Base-by-base conservation (phyloP, 2,113 vertebrate genomes). In the Tor tambroides region DNA sequence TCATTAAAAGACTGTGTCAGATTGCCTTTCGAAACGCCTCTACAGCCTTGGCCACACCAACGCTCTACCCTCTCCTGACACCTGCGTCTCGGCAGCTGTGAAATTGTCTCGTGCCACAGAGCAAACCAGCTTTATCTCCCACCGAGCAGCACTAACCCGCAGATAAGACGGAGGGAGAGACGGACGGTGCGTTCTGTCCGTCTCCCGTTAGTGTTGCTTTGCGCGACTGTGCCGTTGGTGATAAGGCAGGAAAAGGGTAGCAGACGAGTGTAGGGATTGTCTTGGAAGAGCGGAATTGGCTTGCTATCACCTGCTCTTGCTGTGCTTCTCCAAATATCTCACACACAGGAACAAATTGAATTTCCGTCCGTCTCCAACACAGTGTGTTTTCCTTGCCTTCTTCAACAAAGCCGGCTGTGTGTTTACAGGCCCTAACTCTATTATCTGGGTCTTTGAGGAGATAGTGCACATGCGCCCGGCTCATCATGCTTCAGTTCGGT, bases 121-220 rank as follows among this genome's bases (percentile, higher is more conserved):
- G 87, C 80, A 87, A 85, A 87, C 56, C 85, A 21, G 85, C 85
- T 88, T 88, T 91, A 91, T 91, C 85, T 56, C 79, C 87, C 85
- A 71, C 84, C 41, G 80, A 89, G 89, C 89, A 87, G 90, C 88
- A 83, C 87, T 86, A 89, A 89, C 83, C 85, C 79, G 56, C 83
- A 88, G 90, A 88, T 91, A 89, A 91, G 86, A 59, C 26, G 14
- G 72, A 56, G 80, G 86, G 80, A 82, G 80, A 85, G 65, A 85
- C 19, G 61, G 86, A 86, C 32, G 15, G 84, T n/a, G 61, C 28
- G 21, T 80, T 61, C 88, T 80, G 79, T 87, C 87, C 86, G n/a
- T 85, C 85, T 85, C 32, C 32, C n/a, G 56, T 76, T 88, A 84
- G 87, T 76, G 72, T 83, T 32, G 5, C 46, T 43, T 80, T 46